Conservation (phyloP, 2,797 vertebrate species). For the Rhynchotus rufescens region DNA sequence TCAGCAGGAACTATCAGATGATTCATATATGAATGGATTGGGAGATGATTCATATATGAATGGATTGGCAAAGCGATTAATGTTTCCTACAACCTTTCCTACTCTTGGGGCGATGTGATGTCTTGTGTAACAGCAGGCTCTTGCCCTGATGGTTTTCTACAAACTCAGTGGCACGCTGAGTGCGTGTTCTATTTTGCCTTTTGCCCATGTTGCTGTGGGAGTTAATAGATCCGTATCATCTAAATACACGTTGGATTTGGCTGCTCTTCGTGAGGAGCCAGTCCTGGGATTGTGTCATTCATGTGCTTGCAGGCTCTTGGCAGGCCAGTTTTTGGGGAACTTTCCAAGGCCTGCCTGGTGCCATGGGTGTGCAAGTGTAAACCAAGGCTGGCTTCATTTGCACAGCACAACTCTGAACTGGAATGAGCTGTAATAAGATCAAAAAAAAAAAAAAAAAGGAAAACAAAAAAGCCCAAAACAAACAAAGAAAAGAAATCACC, state of each 20-base stretch:
- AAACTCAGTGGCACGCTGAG: constrained; percentile 24
- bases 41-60: constrained; percentile 6
- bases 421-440: not conserved
- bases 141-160: not conserved
- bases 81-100: not conserved
- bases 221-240: constrained; percentile 42
- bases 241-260: constrained; percentile 45
- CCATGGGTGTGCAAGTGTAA: constrained; percentile 1
- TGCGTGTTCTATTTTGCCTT: constrained; percentile 35
- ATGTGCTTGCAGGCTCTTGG: constrained; percentile 7
- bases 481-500: not conserved
- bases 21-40: not conserved
- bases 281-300: constrained; percentile 6
- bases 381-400: constrained; percentile 12
- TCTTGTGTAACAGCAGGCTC: not conserved
- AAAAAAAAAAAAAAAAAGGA: not conserved
- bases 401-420: not conserved
- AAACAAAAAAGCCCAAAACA: not conserved
- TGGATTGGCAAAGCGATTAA: not conserved
- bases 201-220: constrained; percentile 20
- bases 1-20: not conserved
- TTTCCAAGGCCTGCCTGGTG: constrained; percentile 53
- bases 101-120: not conserved
- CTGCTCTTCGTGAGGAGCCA: not conserved
- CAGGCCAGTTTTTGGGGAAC: constrained; percentile 38